Base-by-base conservation (phyloP, 2,797 vertebrate species). In the Coregonus ussuriensis region DNA sequence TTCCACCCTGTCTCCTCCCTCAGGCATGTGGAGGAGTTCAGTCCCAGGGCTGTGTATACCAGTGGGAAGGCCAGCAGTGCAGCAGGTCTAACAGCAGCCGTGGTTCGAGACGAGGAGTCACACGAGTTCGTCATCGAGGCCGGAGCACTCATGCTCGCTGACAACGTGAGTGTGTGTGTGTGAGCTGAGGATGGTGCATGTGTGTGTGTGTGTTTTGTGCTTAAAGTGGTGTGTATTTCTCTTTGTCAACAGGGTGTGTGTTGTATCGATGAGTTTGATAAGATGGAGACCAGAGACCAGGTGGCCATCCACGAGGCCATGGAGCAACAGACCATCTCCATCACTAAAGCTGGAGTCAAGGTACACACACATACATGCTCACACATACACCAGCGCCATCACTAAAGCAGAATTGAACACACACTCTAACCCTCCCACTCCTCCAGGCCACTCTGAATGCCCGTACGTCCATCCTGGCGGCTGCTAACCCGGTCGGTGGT, bases 281-380 rank as follows among this genome's bases (percentile, higher is more conserved):
- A 99, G 91, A 99, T 99, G 98, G 98, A 99, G 0, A 3, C 93
- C 4, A 94, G 96, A 83, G 98, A 99, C 87, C 98, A 99, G 89
- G 98, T 99, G 85, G 98, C 98, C 87, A 99, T 99, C 84, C 98
- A 99, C 0, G 98, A 99, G 89, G 98, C 98, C 25, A 99, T 99
- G 98, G 98, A 99, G 80, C 98, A 99, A 88, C 98, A 99, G 91
- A 99, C 98, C 4, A 99, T 99, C 92, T 99, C 98, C 81, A 99
- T 99, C 88, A 99, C 98, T 75, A 99, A 99, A 94, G 98, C 98
- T 0, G 98, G 98, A 79, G 98, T 99, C 85, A 99, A 98, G 96
- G 98, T 99, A 89, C 78, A 51, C 2, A n/a, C 14, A 7, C 18
- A 18, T 4, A 6, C 56, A 59, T 1, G 4, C 16, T 5, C 16